Conservation (phyloP, 2,888 invertebrate genomes). For the Euzophera pinguis region DNA sequence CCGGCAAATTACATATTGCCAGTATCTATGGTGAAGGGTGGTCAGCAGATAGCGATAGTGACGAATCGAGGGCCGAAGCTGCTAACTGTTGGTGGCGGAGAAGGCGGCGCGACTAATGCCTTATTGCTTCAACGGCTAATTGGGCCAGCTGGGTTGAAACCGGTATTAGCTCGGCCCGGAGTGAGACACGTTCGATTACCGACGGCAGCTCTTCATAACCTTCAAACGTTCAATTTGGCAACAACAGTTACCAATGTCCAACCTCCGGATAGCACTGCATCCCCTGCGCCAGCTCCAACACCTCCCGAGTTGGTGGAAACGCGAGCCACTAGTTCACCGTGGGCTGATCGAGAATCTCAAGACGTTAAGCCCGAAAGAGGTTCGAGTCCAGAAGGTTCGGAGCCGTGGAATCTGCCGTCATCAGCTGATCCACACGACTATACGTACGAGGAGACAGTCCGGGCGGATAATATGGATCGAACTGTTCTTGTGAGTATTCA, state of each 20-base stretch:
- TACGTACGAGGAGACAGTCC: slow-evolving; percentile 65
- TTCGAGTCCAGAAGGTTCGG: slow-evolving; percentile 63
- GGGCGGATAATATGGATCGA: slow-evolving; percentile 61
- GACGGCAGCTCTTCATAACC: slow-evolving; percentile 64
- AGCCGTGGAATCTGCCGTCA: slow-evolving; percentile 62
- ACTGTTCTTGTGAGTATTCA: slow-evolving; percentile 67
- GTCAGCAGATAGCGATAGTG: slow-evolving; percentile 86
- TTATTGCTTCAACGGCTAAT: slow-evolving; percentile 83
- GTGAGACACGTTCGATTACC: slow-evolving; percentile 76
- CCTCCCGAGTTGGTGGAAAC: slow-evolving; percentile 66
- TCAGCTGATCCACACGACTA: slow-evolving; percentile 59
- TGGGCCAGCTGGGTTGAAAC: slow-evolving; percentile 81
- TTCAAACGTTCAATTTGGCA: slow-evolving; percentile 62
- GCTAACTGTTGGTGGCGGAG: slow-evolving; percentile 66
- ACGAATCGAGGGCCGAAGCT: slow-evolving; percentile 83
- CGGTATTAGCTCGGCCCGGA: slow-evolving; percentile 74
- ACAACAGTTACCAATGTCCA: slow-evolving; percentile 47
- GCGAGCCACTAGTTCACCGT: slow-evolving; percentile 56
- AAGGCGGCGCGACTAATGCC: slow-evolving; percentile 80
- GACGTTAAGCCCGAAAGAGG: slow-evolving; percentile 55
- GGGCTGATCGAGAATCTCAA: slow-evolving; percentile 52
- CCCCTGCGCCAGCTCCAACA: slow-evolving; percentile 47
- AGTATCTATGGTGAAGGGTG: slow-evolving; percentile 85
- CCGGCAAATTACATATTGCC: slow-evolving; percentile 87
- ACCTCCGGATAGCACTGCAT: slow-evolving; percentile 58